Evolutionary conservation across 92 coral and sea anemone species (phyloP).

Genomic region (Blastomussa wellsi): DNA sequence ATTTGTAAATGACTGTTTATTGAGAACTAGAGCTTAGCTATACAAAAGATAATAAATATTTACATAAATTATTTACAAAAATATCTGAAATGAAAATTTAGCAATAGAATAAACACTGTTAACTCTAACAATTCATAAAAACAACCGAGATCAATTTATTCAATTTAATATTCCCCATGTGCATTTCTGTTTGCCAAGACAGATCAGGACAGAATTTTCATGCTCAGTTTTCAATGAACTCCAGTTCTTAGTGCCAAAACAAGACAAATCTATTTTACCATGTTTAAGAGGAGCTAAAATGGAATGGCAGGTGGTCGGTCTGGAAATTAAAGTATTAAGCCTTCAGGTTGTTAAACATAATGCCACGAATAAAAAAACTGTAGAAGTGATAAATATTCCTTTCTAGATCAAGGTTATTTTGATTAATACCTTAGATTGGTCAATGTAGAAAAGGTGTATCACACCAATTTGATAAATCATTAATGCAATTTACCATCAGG

Average conservation of each 20-base stretch:
- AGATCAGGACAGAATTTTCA: background rate
- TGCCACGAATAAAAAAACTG: no score
- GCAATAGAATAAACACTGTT: background rate
- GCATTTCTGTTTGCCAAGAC: background rate
- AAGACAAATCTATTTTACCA: background rate
- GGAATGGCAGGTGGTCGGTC: background rate
- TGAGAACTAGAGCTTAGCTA: slow-evolving; percentile 2
- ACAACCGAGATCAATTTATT: background rate
- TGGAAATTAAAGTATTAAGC: no score
- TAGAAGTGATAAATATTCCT: background rate
- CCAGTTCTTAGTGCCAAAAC: background rate
- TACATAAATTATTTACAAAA: slow-evolving; percentile 24
- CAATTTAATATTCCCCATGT: background rate
- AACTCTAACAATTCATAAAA: slow-evolving; percentile 9
- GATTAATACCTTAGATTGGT: background rate
- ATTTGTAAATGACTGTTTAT: background rate
- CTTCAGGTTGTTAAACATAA: no score
- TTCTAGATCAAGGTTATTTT: background rate
- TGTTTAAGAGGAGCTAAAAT: background rate
- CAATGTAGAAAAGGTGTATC: background rate
- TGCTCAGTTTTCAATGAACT: background rate
- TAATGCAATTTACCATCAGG: background rate
- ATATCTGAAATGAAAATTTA: slow-evolving; percentile 26
- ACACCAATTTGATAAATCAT: background rate
- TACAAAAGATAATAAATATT: slow-evolving; percentile 5